A percentile compares a stretch with the other conserved stretches of the same genome.
These are phyloP conservation scores for Centropus unirufus DNA, from an alignment of 2,113 vertebrate species.

Conservation along the genomic window DNA sequence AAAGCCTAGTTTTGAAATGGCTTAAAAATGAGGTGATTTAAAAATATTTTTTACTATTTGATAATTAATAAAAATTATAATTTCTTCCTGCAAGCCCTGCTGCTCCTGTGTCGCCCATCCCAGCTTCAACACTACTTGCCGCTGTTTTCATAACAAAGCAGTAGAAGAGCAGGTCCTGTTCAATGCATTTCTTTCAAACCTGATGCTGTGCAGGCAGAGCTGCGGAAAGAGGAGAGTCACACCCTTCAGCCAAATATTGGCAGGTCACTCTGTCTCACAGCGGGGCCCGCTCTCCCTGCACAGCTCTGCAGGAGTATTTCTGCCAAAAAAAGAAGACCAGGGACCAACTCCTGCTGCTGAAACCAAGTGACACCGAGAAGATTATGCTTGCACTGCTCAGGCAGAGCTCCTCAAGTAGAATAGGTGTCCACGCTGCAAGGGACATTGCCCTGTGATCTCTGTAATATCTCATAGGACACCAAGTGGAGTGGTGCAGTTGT, in stretches of 20 bases:
- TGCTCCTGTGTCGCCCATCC: not conserved
- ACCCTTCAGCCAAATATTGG: not conserved
- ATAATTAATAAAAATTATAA: not conserved
- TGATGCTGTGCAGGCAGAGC: not conserved
- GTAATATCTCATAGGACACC: too few relatives aligned
- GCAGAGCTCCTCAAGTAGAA: not conserved
- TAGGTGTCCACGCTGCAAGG: fast-evolving
- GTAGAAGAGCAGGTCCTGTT: not conserved
- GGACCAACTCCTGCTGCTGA: not conserved
- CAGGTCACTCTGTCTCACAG: not conserved
- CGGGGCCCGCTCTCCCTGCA: fast-evolving
- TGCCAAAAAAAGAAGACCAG: not conserved
- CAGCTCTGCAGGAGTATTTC: not conserved
- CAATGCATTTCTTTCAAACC: not conserved
- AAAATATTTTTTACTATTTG: not conserved
- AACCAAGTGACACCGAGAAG: fast-evolving
- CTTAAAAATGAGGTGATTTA: not conserved
- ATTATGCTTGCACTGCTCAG: fast-evolving
- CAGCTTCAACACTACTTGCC: not conserved
- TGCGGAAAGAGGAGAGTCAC: not conserved
- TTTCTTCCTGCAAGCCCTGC: not conserved
- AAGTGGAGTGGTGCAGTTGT: too few relatives aligned
- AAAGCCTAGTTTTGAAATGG: not conserved
- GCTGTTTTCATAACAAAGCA: not conserved
- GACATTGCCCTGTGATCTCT: fast-evolving